Percentiles rank a stretch among this genome's conserved stretches.
These are phyloP conservation scores for Crocidura indochinensis DNA, from an alignment of 2,797 vertebrate species.

Conservation along the genomic window DNA sequence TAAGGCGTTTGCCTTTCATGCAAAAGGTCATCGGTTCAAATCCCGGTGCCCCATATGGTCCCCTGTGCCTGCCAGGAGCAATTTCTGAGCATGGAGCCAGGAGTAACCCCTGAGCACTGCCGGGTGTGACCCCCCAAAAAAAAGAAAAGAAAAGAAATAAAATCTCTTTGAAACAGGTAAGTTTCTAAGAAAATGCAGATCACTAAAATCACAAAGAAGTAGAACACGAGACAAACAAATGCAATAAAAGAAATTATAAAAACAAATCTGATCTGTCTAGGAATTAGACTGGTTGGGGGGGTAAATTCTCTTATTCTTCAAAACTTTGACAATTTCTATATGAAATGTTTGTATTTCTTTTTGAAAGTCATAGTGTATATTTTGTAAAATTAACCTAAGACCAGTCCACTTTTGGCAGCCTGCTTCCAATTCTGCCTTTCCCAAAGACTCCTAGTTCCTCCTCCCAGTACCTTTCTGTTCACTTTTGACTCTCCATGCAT, in stretches of 20 bases:
- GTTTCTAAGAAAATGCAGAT: constrained; percentile 62
- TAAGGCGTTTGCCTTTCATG: too few relatives aligned
- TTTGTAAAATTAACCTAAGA: constrained; percentile 49
- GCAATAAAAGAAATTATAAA: constrained; percentile 52
- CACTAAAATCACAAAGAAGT: constrained; percentile 59
- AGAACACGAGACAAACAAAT: constrained; percentile 50
- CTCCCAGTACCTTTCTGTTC: too few relatives aligned
- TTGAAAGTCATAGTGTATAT: background rate
- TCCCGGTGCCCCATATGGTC: too few relatives aligned
- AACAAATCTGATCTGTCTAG: background rate
- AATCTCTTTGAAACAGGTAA: constrained; percentile 53
- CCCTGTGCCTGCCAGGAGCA: too few relatives aligned
- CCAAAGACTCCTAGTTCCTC: too few relatives aligned
- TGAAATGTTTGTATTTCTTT: constrained; percentile 48
- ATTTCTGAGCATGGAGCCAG: too few relatives aligned
- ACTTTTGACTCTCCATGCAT: too few relatives aligned
- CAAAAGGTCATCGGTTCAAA: too few relatives aligned
- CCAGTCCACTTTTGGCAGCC: background rate
- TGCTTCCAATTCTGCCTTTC: too few relatives aligned
- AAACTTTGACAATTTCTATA: constrained; percentile 41
- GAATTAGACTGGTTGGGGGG: constrained; percentile 56
- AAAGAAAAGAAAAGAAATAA: too few relatives aligned
- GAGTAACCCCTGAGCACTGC: too few relatives aligned
- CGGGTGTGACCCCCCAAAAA: too few relatives aligned
- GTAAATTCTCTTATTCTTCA: constrained; percentile 67